Evolutionary conservation across 2,797 vertebrate genomes (phyloP), one percentile per base, ranked within the genome.

Genomic region (Remorina albescens): DNA sequence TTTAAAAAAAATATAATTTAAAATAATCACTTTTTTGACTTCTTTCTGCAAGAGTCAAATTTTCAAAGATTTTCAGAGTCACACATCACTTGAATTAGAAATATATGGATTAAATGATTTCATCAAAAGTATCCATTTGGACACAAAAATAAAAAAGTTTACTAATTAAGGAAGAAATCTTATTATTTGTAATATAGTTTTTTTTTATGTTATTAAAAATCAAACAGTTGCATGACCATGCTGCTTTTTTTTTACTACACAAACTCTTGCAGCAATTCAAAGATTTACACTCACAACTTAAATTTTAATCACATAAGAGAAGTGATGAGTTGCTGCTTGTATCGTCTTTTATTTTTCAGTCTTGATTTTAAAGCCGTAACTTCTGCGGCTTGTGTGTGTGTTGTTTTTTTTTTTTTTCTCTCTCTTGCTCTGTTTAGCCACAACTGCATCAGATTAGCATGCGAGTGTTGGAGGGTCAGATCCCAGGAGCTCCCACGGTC

Each of bases 401-500:
- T 41, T 16, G 16, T 18, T 15, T 39, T 67, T 76, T 12, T 41
- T 18, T 15, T 39, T 67, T 76, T 12, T 62, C 78, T 67, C 74
- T 12, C 18, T 18, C 5, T 39, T 67, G 74, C 10, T 62, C 78
- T 63, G 66, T 57, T 76, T 73, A 5, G 59, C 67, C 76, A 30
- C 36, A 23, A 63, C 54, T 78, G 69, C 74, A 50, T 50, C 58
- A 72, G 42, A 76, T 84, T 61, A 85, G 50, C 65, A 80, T 83
- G 71, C 28, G 42, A 66, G 71, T 32, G 64, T 65, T 44, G 28
- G 30, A 15, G 42, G 47, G n/a, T 71, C 26, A 44, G 80, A 81
- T 81, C 80, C 74, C 76, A 79, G 85, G 85, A 85, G 88, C 81
- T 89, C 84, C 88, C 76, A 63, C 81, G 8, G 56, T 26, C 58